Evolutionary conservation across 2,797 vertebrate species (phyloP).

Genomic region (Chrysocyon brachyurus): DNA sequence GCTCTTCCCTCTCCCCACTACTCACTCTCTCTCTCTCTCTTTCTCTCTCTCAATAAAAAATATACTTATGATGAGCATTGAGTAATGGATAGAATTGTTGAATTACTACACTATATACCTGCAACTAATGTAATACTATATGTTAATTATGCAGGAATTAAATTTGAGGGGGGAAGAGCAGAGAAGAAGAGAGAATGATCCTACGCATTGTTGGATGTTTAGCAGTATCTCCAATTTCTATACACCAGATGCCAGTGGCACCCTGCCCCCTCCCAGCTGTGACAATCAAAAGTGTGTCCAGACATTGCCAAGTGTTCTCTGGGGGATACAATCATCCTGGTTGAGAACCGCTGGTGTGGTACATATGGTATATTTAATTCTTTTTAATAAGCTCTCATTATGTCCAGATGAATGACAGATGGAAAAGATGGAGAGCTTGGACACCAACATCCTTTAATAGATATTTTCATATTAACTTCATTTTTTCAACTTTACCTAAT

Average conservation of each 20-base stretch:
- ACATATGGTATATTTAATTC: not conserved
- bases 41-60: too few relatives aligned
- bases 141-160: too few relatives aligned
- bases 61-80: too few relatives aligned
- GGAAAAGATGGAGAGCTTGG: not conserved
- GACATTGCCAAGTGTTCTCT: not conserved
- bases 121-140: too few relatives aligned
- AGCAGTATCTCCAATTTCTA: not conserved
- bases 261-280: not conserved
- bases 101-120: too few relatives aligned
- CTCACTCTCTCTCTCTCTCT: too few relatives aligned
- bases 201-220: not conserved
- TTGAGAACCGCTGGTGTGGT: not conserved
- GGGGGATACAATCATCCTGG: not conserved
- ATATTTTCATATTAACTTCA: conserved; percentile 13
- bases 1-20: too few relatives aligned
- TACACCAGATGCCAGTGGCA: not conserved
- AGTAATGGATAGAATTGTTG: too few relatives aligned
- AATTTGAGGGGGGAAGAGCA: too few relatives aligned
- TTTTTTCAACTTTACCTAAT: conserved; percentile 12
- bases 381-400: not conserved
- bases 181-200: too few relatives aligned
- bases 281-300: not conserved
- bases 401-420: not conserved
- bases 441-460: not conserved